phyloP scores from a whole-genome alignment of 1,140 invertebrate species.

The Drosophila parabipectinata region DNA sequence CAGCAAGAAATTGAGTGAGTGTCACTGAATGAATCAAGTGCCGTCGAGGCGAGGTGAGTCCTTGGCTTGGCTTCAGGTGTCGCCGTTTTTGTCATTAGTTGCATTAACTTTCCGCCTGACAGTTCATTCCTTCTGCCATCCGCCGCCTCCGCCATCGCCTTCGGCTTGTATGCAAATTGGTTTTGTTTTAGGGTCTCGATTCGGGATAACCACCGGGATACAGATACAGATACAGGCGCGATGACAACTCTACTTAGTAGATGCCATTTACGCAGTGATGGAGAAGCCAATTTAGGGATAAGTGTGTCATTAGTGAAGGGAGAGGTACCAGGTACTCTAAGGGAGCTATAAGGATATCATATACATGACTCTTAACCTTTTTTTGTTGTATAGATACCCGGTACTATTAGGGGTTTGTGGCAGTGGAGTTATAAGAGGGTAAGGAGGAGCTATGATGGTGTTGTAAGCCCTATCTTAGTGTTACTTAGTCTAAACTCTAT shows the following conservation, averaged over 20 bases:
- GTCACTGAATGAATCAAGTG: conserved; percentile 77
- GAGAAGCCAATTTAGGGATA: background rate
- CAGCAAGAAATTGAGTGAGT: conserved; percentile 78
- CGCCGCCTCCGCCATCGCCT: background rate
- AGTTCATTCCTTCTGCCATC: conserved; percentile 62
- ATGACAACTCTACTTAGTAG: conserved; percentile 31
- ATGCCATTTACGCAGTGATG: conserved; percentile 28
- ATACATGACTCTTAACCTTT: too few species aligned
- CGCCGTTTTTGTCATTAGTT: conserved; percentile 73
- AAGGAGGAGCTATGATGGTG: too few species aligned
- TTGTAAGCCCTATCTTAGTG: too few species aligned
- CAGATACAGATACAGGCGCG: background rate
- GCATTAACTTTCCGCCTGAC: conserved; percentile 76
- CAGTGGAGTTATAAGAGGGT: too few species aligned
- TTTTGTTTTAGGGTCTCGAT: conserved; percentile 22
- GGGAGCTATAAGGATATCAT: too few species aligned
- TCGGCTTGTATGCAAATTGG: conserved; percentile 61
- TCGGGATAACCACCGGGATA: conserved; percentile 4
- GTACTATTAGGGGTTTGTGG: too few species aligned
- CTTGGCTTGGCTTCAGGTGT: conserved; percentile 35
- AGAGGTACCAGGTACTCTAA: background rate
- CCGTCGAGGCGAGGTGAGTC: conserved; percentile 9
- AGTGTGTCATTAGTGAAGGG: background rate
- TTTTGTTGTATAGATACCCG: too few species aligned
- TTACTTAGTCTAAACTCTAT: too few species aligned